Percentiles rank a stretch among this genome's conserved stretches.
Evolutionary conservation across 2,888 invertebrate genomes (phyloP).

Genomic region (Lasioglossum pauxillum): DNA sequence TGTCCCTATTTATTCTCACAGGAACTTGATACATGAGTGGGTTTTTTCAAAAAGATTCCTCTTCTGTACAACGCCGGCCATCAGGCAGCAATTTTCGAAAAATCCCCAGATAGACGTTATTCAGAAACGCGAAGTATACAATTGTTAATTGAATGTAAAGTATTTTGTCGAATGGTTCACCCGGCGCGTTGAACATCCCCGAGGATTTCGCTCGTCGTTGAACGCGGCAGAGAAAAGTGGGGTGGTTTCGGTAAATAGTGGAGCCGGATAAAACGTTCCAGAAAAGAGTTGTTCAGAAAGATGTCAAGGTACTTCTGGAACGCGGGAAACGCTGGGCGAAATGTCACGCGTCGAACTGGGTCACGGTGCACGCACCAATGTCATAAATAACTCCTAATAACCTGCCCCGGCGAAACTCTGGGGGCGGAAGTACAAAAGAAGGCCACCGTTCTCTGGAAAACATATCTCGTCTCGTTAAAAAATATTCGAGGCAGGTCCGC

Average conservation of each 20-base stretch:
- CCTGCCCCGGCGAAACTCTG: slow-evolving; percentile 13
- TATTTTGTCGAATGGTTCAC: background rate
- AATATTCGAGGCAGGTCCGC: background rate
- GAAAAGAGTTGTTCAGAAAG: slow-evolving; percentile 53
- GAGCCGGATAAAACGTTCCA: slow-evolving; percentile 38
- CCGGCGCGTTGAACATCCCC: background rate
- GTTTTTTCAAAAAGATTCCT: too few relatives aligned
- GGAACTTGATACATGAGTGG: too few relatives aligned
- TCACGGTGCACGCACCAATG: slow-evolving; percentile 58
- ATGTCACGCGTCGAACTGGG: slow-evolving; percentile 56
- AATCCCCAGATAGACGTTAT: too few relatives aligned
- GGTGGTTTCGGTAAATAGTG: slow-evolving; percentile 36
- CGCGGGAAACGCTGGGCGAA: slow-evolving; percentile 55
- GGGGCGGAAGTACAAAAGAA: background rate
- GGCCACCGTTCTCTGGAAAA: background rate
- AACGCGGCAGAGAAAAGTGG: background rate
- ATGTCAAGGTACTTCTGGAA: slow-evolving; percentile 56
- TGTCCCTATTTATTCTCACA: too few relatives aligned
- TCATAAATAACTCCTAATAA: slow-evolving; percentile 54
- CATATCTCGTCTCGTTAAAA: slow-evolving; percentile 4
- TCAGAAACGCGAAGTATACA: background rate
- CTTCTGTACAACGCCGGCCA: too few relatives aligned
- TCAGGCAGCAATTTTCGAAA: too few relatives aligned
- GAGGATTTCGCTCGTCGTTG: background rate
- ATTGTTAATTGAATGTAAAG: background rate